Evolutionary conservation across 30 jellyfish, hydroid and myxozoan genomes (phyloP).

Genomic region (Cassiopea andromeda): DNA sequence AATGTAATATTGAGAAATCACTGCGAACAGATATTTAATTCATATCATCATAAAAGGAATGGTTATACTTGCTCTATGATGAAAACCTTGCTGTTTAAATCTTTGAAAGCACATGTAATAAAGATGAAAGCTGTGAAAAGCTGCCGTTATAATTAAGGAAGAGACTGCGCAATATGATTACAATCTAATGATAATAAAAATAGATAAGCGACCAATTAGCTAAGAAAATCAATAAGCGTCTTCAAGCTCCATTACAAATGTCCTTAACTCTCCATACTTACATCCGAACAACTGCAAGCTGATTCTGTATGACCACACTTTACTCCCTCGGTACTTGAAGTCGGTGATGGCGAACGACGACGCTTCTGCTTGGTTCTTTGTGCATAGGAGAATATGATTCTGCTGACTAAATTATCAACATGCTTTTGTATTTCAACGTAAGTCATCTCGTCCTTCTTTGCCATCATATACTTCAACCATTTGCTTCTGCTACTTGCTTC

Average conservation of each 20-base stretch:
- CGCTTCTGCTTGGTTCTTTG: slow-evolving; percentile 68
- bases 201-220: too few species aligned
- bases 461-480: slow-evolving; percentile 79
- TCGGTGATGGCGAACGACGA: slow-evolving; percentile 61
- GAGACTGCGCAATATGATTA: too few species aligned
- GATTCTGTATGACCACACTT: slow-evolving; percentile 39
- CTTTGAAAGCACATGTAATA: too few species aligned
- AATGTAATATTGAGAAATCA: too few species aligned
- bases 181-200: too few species aligned
- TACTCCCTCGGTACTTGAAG: slow-evolving; percentile 56
- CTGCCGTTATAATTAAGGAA: too few species aligned
- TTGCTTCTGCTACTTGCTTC: slow-evolving; percentile 63
- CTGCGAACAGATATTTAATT: too few species aligned
- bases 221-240: not conserved
- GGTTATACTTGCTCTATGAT: too few species aligned
- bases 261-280: slow-evolving; percentile 17
- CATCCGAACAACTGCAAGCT: slow-evolving; percentile 63
- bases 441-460: slow-evolving; percentile 61
- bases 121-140: too few species aligned
- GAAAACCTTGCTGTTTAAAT: too few species aligned
- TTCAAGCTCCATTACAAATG: not conserved
- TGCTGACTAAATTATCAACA: slow-evolving; percentile 74
- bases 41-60: too few species aligned
- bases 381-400: slow-evolving; percentile 82
- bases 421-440: slow-evolving; percentile 61